A percentile compares a stretch with the other conserved stretches of the same genome.
Evolutionary conservation across 1,140 invertebrate genomes (phyloP).

Genomic region (Neocloeon triangulifer): DNA sequence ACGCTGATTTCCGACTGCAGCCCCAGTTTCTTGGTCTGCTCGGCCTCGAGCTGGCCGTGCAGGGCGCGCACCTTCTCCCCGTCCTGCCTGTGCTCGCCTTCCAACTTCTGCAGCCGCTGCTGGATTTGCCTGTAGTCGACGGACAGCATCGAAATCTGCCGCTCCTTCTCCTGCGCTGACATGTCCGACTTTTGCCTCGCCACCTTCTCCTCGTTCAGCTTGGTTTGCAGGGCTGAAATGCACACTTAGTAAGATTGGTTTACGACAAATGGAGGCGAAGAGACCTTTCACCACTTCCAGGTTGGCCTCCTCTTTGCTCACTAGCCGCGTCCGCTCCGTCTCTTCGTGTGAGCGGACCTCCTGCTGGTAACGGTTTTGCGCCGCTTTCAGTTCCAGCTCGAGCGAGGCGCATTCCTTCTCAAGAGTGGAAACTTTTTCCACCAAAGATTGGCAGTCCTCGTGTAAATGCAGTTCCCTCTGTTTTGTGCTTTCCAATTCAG

Average conservation of each 20-base stretch:
- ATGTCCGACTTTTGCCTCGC: slow-evolving; percentile 62
- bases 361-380: slow-evolving; percentile 68
- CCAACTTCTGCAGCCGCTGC: slow-evolving; percentile 67
- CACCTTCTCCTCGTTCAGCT: slow-evolving; percentile 74
- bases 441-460: slow-evolving; percentile 51
- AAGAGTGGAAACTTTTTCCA: slow-evolving; percentile 54
- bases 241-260: too few species aligned
- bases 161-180: slow-evolving; percentile 69
- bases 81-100: slow-evolving; percentile 72
- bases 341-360: slow-evolving; percentile 75
- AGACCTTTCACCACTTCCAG: slow-evolving; percentile 70
- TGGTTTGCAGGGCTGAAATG: slow-evolving; percentile 60
- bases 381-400: slow-evolving; percentile 65
- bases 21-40: slow-evolving; percentile 52
- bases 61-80: slow-evolving; percentile 57
- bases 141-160: slow-evolving; percentile 80
- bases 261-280: too few species aligned
- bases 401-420: slow-evolving; percentile 78
- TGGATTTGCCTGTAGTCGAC: slow-evolving; percentile 85
- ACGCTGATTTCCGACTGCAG: slow-evolving; percentile 49
- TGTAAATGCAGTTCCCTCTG: slow-evolving; percentile 45
- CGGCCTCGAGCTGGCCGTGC: slow-evolving; percentile 69
- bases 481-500: slow-evolving; percentile 47
- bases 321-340: slow-evolving; percentile 55
- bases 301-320: slow-evolving; percentile 78